Conservation (phyloP, 2,888 invertebrate species). For the Drosophila maculinotata region DNA sequence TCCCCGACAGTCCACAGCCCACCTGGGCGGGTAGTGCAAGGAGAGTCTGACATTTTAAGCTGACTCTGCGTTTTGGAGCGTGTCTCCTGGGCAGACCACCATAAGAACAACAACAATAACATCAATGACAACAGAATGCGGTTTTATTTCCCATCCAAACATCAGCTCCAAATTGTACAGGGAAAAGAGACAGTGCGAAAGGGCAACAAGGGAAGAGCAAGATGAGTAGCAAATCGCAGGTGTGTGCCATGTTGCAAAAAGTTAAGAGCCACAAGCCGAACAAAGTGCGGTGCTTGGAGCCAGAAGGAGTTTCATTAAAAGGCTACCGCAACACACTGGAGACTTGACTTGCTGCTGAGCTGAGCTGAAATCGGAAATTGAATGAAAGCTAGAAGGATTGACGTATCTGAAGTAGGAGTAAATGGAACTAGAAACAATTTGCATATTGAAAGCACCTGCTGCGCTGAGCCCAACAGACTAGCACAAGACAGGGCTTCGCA, state of each 20-base stretch:
- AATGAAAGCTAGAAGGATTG: slow-evolving; percentile 2
- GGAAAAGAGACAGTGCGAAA: background rate
- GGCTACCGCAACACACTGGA: background rate
- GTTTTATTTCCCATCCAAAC: slow-evolving; percentile 27
- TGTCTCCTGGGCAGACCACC: slow-evolving; percentile 6
- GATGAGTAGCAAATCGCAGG: slow-evolving; percentile 25
- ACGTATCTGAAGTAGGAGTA: slow-evolving; percentile 5
- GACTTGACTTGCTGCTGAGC: background rate
- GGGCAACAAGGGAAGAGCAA: background rate
- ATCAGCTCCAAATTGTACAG: slow-evolving; percentile 2
- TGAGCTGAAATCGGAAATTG: slow-evolving; percentile 7
- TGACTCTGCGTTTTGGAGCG: slow-evolving; percentile 32
- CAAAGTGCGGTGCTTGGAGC: slow-evolving; percentile 6
- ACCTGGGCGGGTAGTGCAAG: slow-evolving; percentile 10
- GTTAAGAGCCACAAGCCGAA: slow-evolving; percentile 28
- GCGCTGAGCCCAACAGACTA: background rate
- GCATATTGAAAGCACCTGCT: too few relatives aligned
- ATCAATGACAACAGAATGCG: slow-evolving; percentile 16
- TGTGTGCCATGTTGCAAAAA: slow-evolving; percentile 19
- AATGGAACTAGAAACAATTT: slow-evolving; percentile 9
- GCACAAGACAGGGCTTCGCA: too few relatives aligned
- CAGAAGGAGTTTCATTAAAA: slow-evolving; percentile 46
- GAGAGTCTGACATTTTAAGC: slow-evolving; percentile 24
- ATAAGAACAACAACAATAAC: background rate
- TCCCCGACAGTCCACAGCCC: background rate